Conservation (phyloP, 1,140 invertebrate species). For the Coelopa frigida region DNA sequence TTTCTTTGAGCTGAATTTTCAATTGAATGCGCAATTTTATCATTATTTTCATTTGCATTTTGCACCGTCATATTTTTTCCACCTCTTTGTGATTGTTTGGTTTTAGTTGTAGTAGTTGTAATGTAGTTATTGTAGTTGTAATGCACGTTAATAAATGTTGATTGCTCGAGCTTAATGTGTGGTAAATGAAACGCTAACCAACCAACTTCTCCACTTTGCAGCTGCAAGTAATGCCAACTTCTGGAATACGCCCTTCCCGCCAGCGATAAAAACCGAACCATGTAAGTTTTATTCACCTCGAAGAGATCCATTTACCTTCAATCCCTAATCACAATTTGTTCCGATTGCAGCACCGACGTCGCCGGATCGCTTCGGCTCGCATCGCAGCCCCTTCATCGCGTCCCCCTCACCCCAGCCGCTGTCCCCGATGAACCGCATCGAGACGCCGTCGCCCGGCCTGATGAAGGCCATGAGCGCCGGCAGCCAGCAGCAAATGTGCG, state of each 20-base stretch:
- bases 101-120: no score
- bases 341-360: neutral
- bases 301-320: no score
- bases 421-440: conserved; percentile 13
- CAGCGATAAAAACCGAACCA: conserved; percentile 11
- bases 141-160: no score
- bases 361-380: conserved; percentile 1
- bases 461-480: conserved; percentile 6
- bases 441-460: conserved; percentile 2
- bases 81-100: no score
- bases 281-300: conserved; percentile 5
- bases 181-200: no score
- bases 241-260: neutral
- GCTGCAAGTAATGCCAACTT: neutral
- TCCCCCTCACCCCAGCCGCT: conserved; percentile 11
- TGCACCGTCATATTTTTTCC: no score
- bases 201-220: neutral
- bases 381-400: conserved; percentile 7
- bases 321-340: no score
- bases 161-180: no score
- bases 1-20: no score
- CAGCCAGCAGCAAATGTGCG: conserved; percentile 7
- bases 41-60: no score
- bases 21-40: no score
- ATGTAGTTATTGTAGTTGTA: no score